Evolutionary conservation across 2,888 invertebrate species (phyloP), one percentile per base, ranked within the genome.

Genomic region (Antheraea yamamai): DNA sequence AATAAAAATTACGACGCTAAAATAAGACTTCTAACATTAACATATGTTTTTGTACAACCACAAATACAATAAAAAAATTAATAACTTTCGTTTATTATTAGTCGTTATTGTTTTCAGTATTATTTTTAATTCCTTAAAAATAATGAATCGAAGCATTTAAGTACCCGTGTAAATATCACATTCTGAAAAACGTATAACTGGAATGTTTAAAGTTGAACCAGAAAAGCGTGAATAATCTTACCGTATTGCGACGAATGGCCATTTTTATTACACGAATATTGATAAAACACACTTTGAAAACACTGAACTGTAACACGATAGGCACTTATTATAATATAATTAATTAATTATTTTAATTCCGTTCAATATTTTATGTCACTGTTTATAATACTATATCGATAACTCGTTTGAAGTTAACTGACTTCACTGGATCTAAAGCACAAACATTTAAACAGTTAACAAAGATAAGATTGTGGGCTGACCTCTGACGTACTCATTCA

Each of bases 201-300:
- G 16, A 66, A 26, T 30, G 16, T 66, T 66, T 30, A 30, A 66
- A 26, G 26, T 12, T 16, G n/a, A 14, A 26, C 4, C 16, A 61
- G 64, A 16, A 30, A 66, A 66, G 64, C 26, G 30, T 66, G 64
- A 66, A 66, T 66, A 70, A 39, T 70, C 70, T 87, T 90, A 95
- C 95, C 94, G 92, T 89, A 81, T 93, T 94, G 75, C 92, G 93
- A 78, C 94, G 93, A 82, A 94, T 87, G 87, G 94, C 92, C 95
- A 95, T 95, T 81, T 88, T 92, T 80, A 80, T 79, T 81, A 85
- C 82, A 78, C 75, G 78, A 79, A 80, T 79, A 7, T 55, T 55
- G 58, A 20, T 47, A 26, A 70, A 80, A 78, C 83, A 86, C 83
- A 80, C 20, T 55, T 47, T 47, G 47, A 74, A 47, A 75, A 71